Base-by-base conservation (phyloP, 2,888 invertebrate genomes). In the Cryptus armator region DNA sequence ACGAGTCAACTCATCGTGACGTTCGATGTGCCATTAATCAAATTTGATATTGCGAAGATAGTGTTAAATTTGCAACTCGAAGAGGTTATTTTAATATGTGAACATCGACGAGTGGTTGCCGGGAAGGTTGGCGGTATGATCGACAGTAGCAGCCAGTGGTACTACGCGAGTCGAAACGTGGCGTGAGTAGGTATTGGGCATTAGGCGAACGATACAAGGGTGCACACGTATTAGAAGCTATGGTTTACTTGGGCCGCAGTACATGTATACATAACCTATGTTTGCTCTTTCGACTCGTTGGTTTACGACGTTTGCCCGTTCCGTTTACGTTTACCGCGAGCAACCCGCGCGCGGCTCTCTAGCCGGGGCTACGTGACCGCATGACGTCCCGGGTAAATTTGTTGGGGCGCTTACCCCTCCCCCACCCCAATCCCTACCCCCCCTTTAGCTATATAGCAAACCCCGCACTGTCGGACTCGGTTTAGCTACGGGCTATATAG, bases 201-300 rank as follows among this genome's bases (percentile, higher is more conserved):
- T 80, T 76, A 53, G 76, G 56, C 68, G 71, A 46, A 79, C 62
- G 71, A 71, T 82, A 79, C 56, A 85, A 85, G 62, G 48, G 19
- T 43, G 46, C 19, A 64, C 51, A 67, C 80, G 67, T 84, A 84
- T 77, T 77, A 74, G 64, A 78, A 81, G 44, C 53, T 74, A 74
- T 81, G 66, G 43, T 32, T 68, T 70, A 59, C 75, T 56, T 46
- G 56, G 56, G 44, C 66, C 72, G 72, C 71, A 71, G 71, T 51
- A 48, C 76, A 51, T 76, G 82, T 82, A 82, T 74, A 76, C 79
- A 79, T 78, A 76, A 85, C 79, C 74, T 82, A 71, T 85, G 85
- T 85, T 85, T 85, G 85, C 85, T 82, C 85, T 85, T 85, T 85
- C 85, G 85, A 85, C 75, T 85, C 85, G 85, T 85, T 85, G 85